Base-by-base conservation (phyloP, 2,888 invertebrate genomes). In the Ryuthela nishihirai region DNA sequence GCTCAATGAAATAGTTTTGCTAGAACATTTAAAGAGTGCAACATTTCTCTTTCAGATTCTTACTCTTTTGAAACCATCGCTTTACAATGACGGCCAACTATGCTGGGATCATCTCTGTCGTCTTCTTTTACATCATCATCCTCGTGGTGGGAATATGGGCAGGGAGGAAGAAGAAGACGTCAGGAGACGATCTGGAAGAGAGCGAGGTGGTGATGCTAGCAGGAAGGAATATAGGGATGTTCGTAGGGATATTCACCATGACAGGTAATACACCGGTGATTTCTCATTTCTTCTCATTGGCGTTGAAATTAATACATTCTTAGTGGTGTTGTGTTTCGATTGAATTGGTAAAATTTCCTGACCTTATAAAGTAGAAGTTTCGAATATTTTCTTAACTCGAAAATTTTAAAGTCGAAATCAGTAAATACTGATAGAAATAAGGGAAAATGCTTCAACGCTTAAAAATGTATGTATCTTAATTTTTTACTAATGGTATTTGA, bases 231-330 rank as follows among this genome's bases (percentile, higher is more conserved):
- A 97, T 99, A 71, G 92, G 67, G 47, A 78, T 97, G 46, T 87
- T 98, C 73, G 97, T 99, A 54, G 98, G 98, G 42, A 92, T 97
- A 70, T 98, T 99, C 73, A 99, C 98, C 25, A 99, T 99, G 98
- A 99, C 98, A 73, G 92, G 92, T 91, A 73, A 75, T 73, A 66
- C 23, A 4, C 9, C 15, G 25, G 3, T 35, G 32, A n/a, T n/a
- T 10, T 32, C 12, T 32, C 12, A 10, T 32, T 12, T 32, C 32
- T 12, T 10, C 32, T 12, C 10, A 32, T 12, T 64, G 45, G 3
- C 21, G 48, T 55, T 69, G 47, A 54, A 66, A 48, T n/a, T 48
- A 43, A n/a, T 43, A 18, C 53, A 36, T 25, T 64, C 42, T 45
- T 32, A 32, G 10, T 12, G 10, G n/a, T 32, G 32, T 32, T 32